Evolutionary conservation across 2,113 vertebrate genomes (phyloP), one percentile per base, ranked within the genome.

Genomic region (Porphyrio hochstetteri): DNA sequence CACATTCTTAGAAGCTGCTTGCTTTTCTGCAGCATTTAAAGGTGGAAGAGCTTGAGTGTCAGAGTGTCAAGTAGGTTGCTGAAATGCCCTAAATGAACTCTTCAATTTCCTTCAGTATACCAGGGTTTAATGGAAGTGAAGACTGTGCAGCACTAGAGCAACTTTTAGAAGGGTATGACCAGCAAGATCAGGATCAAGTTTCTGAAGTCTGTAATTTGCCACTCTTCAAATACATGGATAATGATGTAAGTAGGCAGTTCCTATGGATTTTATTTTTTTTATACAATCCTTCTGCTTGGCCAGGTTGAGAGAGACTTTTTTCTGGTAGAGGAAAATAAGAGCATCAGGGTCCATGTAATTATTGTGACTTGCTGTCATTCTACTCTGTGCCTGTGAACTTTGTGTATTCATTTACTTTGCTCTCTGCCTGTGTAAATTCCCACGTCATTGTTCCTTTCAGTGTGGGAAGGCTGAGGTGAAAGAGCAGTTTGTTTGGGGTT

Each of bases 221-320:
- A 11, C 98, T 99, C 27, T 99, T 99, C 96, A 99, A 99, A 95
- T 99, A 99, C 98, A 99, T 99, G 99, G 99, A 99, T 97, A 99
- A 99, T 61, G 99, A 99, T 12, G 99, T 99, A 98, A 99, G 99
- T 98, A 48, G 44, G 33, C 50, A 52, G 11, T 87, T 55, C 7
- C 8, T 50, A 2, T 15, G 9, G 9, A 11, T 14, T 16, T 1
- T 4, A 23, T 28, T 78, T 63, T 57, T 18, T 19, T 23, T 48
- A 48, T 8, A n/a, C 38, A 64, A 74, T 40, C 4, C 5, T 63
- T 78, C 56, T 28, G 2, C 20, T 57, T 36, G 6, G n/a, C 81
- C 15, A 31, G 12, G 3, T 44, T 86, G 50, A 60, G n/a, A 28
- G 12, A 25, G 2, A 5, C 27, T 53, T 44, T 67, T n/a, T 28